Conservation (phyloP, 2,113 vertebrate species). For the Monopterus albus region DNA sequence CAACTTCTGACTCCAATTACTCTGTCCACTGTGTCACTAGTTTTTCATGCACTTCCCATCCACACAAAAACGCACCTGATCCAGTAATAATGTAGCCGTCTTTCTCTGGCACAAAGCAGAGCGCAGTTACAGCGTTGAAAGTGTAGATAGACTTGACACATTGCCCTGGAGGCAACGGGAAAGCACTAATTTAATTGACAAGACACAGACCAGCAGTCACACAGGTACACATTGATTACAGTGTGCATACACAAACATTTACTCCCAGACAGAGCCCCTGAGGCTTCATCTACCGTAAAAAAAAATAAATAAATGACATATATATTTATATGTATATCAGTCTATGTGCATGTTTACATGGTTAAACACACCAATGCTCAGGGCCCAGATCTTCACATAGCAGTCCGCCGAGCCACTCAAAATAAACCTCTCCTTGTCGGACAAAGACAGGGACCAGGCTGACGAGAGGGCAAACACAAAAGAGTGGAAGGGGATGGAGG, state of each 20-base stretch:
- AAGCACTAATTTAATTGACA: conserved; percentile 58
- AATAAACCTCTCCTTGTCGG: conserved; percentile 81
- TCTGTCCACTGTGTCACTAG: not conserved
- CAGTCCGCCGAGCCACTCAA: conserved; percentile 84
- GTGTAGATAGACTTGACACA: conserved; percentile 86
- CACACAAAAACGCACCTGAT: conserved; percentile 75
- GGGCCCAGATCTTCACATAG: conserved; percentile 83
- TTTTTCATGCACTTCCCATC: not conserved
- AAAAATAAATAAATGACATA: too few relatives aligned
- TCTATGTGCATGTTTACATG: conserved; percentile 15
- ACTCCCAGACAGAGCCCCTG: conserved; percentile 12
- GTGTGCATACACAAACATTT: conserved; percentile 1
- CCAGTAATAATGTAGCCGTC: conserved; percentile 82
- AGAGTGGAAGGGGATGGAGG: conserved; percentile 13
- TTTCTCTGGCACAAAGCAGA: conserved; percentile 81
- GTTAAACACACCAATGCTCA: conserved; percentile 78
- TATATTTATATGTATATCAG: not conserved
- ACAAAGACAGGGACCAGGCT: conserved; percentile 77
- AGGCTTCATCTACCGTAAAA: conserved; percentile 24
- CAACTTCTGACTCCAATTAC: conserved; percentile 15
- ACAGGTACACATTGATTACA: conserved; percentile 36
- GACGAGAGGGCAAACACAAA: conserved; percentile 36
- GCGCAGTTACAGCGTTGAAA: conserved; percentile 80
- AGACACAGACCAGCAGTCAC: conserved; percentile 25
- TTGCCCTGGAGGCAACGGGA: conserved; percentile 73